Evolutionary conservation across 2,113 vertebrate genomes (phyloP).

Genomic region (Silurus asotus): DNA sequence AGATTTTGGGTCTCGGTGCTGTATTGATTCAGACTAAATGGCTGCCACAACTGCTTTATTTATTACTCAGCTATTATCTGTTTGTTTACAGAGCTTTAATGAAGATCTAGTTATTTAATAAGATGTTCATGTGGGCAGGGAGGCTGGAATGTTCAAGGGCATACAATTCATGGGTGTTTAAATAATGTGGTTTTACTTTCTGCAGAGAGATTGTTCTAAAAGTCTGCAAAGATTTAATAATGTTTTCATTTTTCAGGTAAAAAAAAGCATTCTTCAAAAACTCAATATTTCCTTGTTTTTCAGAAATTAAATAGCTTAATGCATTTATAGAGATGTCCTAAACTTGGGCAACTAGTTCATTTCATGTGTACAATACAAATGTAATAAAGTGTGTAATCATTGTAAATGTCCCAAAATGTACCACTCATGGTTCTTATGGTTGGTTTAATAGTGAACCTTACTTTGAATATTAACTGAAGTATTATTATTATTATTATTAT

Average conservation of each 20-base stretch:
- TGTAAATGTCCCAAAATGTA: not conserved
- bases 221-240: not conserved
- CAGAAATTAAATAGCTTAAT: not conserved
- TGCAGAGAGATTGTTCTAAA: not conserved
- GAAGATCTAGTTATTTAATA: conserved; percentile 31
- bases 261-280: not conserved
- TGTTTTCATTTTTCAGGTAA: not conserved
- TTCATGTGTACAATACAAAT: too few species aligned
- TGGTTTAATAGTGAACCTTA: too few species aligned
- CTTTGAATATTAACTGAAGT: too few species aligned
- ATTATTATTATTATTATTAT: too few species aligned
- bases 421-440: not conserved
- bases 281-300: not conserved
- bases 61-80: not conserved
- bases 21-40: conserved; percentile 30
- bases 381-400: not conserved
- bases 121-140: not conserved
- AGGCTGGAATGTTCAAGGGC: not conserved
- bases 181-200: not conserved
- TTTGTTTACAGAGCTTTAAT: conserved; percentile 24
- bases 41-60: conserved; percentile 14
- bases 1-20: conserved; percentile 10
- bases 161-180: conserved; percentile 5
- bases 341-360: too few species aligned
- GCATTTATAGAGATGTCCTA: too few species aligned